Evolutionary conservation across 2,113 vertebrate genomes (phyloP).

Genomic region (Myotis davidii): DNA sequence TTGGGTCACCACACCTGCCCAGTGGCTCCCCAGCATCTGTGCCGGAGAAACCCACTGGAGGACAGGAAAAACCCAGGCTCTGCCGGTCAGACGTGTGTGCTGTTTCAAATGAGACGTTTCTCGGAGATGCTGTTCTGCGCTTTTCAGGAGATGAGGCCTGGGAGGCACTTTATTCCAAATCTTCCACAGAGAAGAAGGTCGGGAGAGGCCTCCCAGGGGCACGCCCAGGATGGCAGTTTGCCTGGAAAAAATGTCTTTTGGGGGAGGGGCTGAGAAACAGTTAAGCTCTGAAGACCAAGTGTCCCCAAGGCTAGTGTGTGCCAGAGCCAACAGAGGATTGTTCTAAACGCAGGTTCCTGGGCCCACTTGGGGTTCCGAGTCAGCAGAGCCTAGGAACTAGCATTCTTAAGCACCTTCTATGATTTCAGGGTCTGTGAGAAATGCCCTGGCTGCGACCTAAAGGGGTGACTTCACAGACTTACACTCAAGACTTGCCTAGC

Average conservation of each 20-base stretch:
- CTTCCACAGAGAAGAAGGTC: neutral
- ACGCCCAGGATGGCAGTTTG: neutral
- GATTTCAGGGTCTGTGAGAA: neutral
- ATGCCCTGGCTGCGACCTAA: neutral
- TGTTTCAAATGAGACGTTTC: accelerated
- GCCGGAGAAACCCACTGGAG: neutral
- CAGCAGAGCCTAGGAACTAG: neutral
- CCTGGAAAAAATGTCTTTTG: neutral
- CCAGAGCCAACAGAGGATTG: neutral
- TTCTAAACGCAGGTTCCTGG: neutral
- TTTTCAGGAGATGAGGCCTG: neutral
- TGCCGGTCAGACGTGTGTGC: neutral
- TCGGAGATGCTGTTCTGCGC: neutral
- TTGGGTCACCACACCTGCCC: neutral
- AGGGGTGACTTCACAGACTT: neutral
- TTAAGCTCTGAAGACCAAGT: neutral
- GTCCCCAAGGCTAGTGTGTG: neutral
- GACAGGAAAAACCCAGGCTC: neutral
- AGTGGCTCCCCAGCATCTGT: neutral
- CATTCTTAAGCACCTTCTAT: neutral
- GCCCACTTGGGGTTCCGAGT: neutral
- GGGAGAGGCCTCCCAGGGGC: neutral
- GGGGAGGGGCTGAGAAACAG: neutral
- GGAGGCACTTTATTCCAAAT: neutral
- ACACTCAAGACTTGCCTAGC: neutral